Base-by-base conservation (phyloP, 2,888 invertebrate genomes). In the Poecilobothrus nobilitatus region DNA sequence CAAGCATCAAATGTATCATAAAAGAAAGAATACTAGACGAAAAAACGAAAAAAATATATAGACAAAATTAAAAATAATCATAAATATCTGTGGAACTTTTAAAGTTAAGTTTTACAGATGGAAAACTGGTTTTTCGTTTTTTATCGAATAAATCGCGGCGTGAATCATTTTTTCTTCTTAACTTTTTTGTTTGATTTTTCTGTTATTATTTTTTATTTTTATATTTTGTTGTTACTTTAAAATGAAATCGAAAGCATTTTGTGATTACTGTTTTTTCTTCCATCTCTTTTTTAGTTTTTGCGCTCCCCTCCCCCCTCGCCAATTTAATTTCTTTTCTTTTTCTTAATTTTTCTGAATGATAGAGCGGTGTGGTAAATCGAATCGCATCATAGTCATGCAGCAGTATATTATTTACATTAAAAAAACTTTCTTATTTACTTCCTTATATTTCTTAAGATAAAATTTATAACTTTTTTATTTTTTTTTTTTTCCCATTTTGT, bases 181-280 rank as follows among this genome's bases (percentile, higher is more conserved):
- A 15, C 15, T 53, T 41, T 41, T 41, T 41, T 15, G 15, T 8
- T 27, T 3, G 4, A 6, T 15, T 41, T 41, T 41, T 41, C 7
- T 15, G 2, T 8, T 41, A 18, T 15, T 53, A 15, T 18, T 53
- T 53, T 15, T 53, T 53, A 12, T 18, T 53, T n/a, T 5, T 27
- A 2, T 27, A 18, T 6, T 53, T 37, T 37, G 37, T 8, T 37
- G 12, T 37, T 37, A 12, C 12, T 10, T 10, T 71, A 68, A 73
- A 75, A 75, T 70, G 75, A 75, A 75, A 75, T 71, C 74, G 75
- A 75, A 75, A 75, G 75, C 74, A 74, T 73, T 74, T 73, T 73
- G n/a, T n/a, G 66, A 62, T 65, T 69, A 70, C 67, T 65, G 68
- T 53, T 69, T 70, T 70, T 69, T 71, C 71, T 12, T 65, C 27